Percentiles rank a stretch among this genome's conserved stretches.
Evolutionary conservation across 2,888 invertebrate species (phyloP).

Genomic region (Ernsta delagoae): DNA sequence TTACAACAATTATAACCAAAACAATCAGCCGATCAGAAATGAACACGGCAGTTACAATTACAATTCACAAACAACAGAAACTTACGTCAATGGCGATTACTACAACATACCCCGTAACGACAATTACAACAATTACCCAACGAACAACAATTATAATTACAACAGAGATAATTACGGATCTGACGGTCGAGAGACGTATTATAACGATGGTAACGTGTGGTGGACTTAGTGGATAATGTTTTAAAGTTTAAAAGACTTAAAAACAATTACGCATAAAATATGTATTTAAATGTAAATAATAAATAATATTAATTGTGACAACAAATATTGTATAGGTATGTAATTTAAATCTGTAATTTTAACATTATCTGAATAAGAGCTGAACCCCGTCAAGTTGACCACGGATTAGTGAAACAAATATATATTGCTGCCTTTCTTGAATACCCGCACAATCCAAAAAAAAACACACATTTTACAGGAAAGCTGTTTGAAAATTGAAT

Average conservation of each 20-base stretch:
- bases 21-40: not conserved
- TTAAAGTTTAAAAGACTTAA: too few species aligned
- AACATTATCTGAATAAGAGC: too few species aligned
- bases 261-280: not conserved
- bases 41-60: slow-evolving; percentile 11
- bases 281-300: too few species aligned
- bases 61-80: slow-evolving; percentile 1
- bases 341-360: too few species aligned
- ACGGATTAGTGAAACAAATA: too few species aligned
- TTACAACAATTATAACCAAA: slow-evolving; percentile 17
- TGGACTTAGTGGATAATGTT: slow-evolving; percentile 5
- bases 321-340: too few species aligned
- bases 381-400: too few species aligned
- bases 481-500: too few species aligned
- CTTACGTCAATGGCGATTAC: slow-evolving; percentile 5
- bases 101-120: not conserved
- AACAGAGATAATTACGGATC: slow-evolving; percentile 5
- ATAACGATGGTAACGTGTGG: slow-evolving; percentile 21
- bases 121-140: slow-evolving; percentile 18
- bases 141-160: slow-evolving; percentile 8
- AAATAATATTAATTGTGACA: too few species aligned
- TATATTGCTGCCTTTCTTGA: too few species aligned
- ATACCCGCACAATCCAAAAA: too few species aligned
- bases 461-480: too few species aligned
- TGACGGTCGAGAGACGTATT: not conserved